Percentiles rank a stretch among this genome's conserved stretches.
Conservation (phyloP, 2,888 invertebrate species). For the Mactromeris polynyma region DNA sequence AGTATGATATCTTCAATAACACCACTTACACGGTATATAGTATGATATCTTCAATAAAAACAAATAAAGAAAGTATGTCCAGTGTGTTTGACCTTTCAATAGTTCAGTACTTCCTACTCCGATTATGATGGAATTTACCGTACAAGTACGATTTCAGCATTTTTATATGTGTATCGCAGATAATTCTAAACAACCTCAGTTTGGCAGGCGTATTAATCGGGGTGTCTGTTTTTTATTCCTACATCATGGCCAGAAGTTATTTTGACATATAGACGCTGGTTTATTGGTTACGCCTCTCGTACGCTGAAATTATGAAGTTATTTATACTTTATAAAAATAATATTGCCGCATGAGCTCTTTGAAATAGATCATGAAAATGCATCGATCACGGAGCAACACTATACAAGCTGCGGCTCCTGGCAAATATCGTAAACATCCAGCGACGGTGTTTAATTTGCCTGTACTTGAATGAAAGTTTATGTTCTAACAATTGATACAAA, state of each 20-base stretch:
- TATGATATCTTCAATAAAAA: no score
- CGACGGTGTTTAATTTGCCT: neutral
- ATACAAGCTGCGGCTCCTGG: neutral
- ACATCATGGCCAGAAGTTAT: slow-evolving; percentile 47
- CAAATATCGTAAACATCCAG: neutral
- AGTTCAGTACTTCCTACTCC: no score
- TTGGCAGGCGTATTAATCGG: slow-evolving; percentile 13
- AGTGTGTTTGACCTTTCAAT: no score
- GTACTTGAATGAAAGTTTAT: slow-evolving; percentile 12
- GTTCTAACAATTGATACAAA: neutral
- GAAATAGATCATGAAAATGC: neutral
- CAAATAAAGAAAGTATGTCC: no score
- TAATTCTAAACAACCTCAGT: slow-evolving; percentile 23
- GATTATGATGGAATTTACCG: neutral
- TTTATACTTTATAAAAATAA: slow-evolving; percentile 22
- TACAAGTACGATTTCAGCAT: neutral
- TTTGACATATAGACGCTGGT: slow-evolving; percentile 41
- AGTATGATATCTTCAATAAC: no score
- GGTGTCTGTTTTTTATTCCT: slow-evolving; percentile 50
- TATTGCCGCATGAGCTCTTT: slow-evolving; percentile 12
- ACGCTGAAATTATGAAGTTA: slow-evolving; percentile 17
- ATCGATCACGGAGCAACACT: neutral
- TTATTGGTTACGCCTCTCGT: slow-evolving; percentile 48
- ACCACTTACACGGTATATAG: no score
- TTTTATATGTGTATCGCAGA: slow-evolving; percentile 22